Percentiles rank a stretch among this genome's conserved stretches.
Conservation (phyloP, 2,113 vertebrate species). For the Pimephales promelas region DNA sequence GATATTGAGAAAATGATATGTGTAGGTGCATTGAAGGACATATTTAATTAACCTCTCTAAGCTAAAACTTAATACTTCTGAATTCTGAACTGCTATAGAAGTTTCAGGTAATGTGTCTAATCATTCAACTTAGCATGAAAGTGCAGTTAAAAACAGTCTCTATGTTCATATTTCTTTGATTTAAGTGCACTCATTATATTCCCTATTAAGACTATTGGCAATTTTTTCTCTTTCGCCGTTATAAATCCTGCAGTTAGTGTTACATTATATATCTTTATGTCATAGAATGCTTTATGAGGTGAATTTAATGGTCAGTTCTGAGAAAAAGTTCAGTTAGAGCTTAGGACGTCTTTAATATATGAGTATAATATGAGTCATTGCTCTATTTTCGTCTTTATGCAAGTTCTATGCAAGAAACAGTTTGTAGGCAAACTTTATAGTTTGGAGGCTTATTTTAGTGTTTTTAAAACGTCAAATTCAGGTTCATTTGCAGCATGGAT, state of each 20-base stretch:
- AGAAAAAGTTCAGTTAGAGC: background rate
- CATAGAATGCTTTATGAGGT: background rate
- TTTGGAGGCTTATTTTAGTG: too few species aligned
- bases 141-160: background rate
- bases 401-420: background rate
- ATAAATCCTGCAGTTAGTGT: background rate
- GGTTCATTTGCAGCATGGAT: too few species aligned
- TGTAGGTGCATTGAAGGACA: conserved; percentile 25
- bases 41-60: background rate
- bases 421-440: too few species aligned
- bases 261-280: background rate
- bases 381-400: background rate
- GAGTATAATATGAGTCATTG: background rate
- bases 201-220: background rate
- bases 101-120: background rate
- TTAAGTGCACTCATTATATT: background rate
- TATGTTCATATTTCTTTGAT: background rate
- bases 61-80: background rate
- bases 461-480: too few species aligned
- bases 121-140: background rate
- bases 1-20: conserved; percentile 35
- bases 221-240: background rate
- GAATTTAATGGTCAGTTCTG: background rate
- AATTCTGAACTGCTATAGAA: background rate
- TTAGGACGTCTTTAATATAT: background rate